phyloP scores from a whole-genome alignment of 2,113 vertebrate species.

The Spea bombifrons region DNA sequence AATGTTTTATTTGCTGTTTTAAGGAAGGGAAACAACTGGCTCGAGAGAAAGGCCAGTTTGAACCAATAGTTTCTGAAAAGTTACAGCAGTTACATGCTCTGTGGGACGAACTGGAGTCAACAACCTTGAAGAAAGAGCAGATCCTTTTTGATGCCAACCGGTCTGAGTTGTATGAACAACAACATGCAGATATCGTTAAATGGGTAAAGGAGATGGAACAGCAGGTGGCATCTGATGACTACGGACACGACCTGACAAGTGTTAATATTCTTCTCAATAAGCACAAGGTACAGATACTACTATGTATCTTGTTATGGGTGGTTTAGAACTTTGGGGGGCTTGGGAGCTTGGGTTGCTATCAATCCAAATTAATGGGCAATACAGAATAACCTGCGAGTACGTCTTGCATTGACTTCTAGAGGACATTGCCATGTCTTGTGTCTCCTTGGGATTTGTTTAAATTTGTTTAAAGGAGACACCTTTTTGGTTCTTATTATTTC shows the following conservation, averaged over 20 bases:
- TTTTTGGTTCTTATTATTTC: not conserved
- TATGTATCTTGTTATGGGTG: no score
- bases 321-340: no score
- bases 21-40: conserved; percentile 84
- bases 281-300: conserved; percentile 66
- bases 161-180: conserved; percentile 78
- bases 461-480: no score
- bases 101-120: conserved; percentile 76
- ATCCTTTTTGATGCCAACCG: conserved; percentile 83
- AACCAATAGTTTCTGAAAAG: conserved; percentile 63
- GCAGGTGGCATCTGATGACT: conserved; percentile 75
- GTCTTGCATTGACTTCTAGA: no score
- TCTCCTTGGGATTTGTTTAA: not conserved
- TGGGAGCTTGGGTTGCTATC: no score
- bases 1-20: not conserved
- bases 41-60: conserved; percentile 74
- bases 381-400: no score
- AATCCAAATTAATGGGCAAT: no score
- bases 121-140: conserved; percentile 75
- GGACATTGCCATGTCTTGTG: no score
- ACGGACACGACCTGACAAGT: conserved; percentile 82
- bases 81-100: conserved; percentile 72
- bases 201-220: conserved; percentile 77
- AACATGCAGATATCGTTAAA: conserved; percentile 75
- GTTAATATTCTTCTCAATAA: conserved; percentile 89